phyloP scores from a whole-genome alignment of 2,888 invertebrate genomes.

The Hyppa rectilinea region DNA sequence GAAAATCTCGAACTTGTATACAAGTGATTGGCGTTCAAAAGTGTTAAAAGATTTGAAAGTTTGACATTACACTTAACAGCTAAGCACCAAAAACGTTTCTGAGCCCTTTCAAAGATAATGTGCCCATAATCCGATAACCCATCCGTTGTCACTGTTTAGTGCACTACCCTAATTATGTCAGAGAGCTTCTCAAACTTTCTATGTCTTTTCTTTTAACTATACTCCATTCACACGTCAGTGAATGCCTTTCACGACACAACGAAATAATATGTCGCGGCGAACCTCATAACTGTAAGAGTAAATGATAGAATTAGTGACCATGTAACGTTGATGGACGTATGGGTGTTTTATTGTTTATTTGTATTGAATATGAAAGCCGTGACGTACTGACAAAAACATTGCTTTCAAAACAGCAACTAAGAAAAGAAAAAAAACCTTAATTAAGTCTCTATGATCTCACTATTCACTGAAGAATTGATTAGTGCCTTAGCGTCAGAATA shows the following conservation, averaged over 20 bases:
- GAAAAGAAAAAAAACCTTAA: neutral
- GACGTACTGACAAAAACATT: conserved; percentile 10
- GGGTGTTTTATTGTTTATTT: conserved; percentile 47
- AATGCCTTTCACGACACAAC: conserved; percentile 53
- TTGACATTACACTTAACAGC: conserved; percentile 52
- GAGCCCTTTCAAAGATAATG: conserved; percentile 63
- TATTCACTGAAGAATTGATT: neutral
- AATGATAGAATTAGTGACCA: conserved; percentile 49
- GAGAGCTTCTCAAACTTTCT: conserved; percentile 65
- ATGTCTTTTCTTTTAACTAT: conserved; percentile 65
- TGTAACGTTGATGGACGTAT: conserved; percentile 34
- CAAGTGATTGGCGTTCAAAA: too few species aligned
- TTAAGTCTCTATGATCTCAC: neutral
- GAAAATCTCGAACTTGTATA: too few species aligned
- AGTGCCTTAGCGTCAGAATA: neutral
- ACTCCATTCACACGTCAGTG: conserved; percentile 66
- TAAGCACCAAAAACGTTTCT: conserved; percentile 54
- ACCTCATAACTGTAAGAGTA: conserved; percentile 53
- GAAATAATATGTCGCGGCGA: conserved; percentile 62
- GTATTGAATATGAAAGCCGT: conserved; percentile 34
- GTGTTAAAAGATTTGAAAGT: conserved; percentile 40
- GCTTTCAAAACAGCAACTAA: conserved; percentile 11
- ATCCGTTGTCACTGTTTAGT: conserved; percentile 48
- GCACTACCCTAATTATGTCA: conserved; percentile 55
- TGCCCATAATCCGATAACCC: conserved; percentile 57